Conservation (phyloP, 2,113 vertebrate species). For the Bos taurus region DNA sequence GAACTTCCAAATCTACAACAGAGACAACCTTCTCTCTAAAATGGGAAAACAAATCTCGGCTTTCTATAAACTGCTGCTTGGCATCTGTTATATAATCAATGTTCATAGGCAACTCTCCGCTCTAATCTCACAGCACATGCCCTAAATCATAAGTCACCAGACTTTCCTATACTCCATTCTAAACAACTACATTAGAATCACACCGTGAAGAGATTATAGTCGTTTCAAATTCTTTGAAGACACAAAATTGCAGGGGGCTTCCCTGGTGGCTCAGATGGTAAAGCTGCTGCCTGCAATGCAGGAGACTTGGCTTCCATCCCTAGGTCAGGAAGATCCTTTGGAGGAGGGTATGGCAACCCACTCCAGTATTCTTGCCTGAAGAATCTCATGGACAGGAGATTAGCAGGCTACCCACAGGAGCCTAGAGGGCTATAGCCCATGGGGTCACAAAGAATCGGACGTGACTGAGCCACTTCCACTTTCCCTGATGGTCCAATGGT, state of each 20-base stretch:
- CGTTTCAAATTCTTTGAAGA: background rate
- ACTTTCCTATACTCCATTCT: background rate
- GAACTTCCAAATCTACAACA: background rate
- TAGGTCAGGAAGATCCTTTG: background rate
- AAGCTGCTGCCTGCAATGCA: background rate
- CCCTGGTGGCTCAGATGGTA: background rate
- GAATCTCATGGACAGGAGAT: background rate
- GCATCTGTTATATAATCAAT: background rate
- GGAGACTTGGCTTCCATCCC: background rate
- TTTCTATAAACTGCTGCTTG: background rate
- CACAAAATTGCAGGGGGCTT: background rate
- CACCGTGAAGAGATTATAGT: background rate
- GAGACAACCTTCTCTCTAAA: background rate
- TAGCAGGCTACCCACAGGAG: background rate
- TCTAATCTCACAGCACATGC: background rate
- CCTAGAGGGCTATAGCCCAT: background rate
- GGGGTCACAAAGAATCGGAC: background rate
- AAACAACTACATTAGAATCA: slow-evolving; percentile 12
- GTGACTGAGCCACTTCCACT: background rate
- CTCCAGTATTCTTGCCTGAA: background rate
- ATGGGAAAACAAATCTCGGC: background rate
- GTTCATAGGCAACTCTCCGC: background rate
- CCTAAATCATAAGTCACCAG: background rate
- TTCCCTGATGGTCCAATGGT: background rate
- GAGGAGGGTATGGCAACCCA: background rate